Conservation (phyloP, 2,888 invertebrate species). For the Yponomeuta plumbellus region DNA sequence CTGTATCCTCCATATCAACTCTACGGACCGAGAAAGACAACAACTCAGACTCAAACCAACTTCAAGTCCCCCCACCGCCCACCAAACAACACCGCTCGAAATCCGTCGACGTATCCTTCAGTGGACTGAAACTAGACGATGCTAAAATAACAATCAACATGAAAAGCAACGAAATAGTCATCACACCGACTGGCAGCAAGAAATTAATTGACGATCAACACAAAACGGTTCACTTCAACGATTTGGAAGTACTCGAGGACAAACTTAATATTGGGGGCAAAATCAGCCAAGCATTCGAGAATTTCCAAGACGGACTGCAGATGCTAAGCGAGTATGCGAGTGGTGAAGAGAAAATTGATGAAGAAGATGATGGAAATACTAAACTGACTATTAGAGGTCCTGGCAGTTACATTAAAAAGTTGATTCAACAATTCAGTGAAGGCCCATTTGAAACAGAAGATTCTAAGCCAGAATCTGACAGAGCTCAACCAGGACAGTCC, state of each 20-base stretch:
- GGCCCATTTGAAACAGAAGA: conserved; percentile 61
- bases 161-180: conserved; percentile 60
- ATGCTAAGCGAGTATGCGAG: conserved; percentile 45
- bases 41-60: conserved; percentile 49
- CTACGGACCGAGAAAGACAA: conserved; percentile 43
- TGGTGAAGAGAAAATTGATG: conserved; percentile 36
- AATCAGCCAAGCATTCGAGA: conserved; percentile 53
- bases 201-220: conserved; percentile 34
- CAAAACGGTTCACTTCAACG: conserved; percentile 41
- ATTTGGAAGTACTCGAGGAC: conserved; percentile 39
- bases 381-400: conserved; percentile 64
- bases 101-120: conserved; percentile 72
- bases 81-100: conserved; percentile 71
- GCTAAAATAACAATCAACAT: conserved; percentile 62
- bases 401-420: conserved; percentile 66
- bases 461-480: conserved; percentile 56
- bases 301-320: conserved; percentile 60
- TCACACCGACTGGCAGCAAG: conserved; percentile 60
- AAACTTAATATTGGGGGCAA: conserved; percentile 57
- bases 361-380: conserved; percentile 34
- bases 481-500: conserved; percentile 47
- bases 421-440: conserved; percentile 72
- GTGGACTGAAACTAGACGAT: conserved; percentile 53
- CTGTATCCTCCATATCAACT: conserved; percentile 49
- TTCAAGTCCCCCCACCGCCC: conserved; percentile 52